Evolutionary conservation across 2,113 vertebrate genomes (phyloP).

Genomic region (Rhinopomastus cyanomelas): DNA sequence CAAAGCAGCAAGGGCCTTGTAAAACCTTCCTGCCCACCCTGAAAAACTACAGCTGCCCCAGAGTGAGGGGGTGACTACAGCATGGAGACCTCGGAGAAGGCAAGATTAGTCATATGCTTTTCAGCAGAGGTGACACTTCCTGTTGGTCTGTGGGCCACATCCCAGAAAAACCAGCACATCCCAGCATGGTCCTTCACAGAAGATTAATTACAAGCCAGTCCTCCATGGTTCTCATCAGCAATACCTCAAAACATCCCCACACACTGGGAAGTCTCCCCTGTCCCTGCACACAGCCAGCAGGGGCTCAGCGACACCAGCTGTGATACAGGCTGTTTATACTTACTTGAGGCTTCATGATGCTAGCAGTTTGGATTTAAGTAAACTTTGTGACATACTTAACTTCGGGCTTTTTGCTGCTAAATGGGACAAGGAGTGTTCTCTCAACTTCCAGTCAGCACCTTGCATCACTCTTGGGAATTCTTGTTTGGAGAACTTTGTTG

Average conservation of each 20-base stretch:
- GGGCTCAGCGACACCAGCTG: not conserved
- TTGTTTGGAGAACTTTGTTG: not conserved
- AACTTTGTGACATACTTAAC: slow-evolving; percentile 27
- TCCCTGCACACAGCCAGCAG: accelerated
- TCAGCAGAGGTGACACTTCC: not conserved
- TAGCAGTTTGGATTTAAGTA: not conserved
- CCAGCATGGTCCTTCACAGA: accelerated
- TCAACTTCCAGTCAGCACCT: not conserved
- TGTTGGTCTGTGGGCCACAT: not conserved
- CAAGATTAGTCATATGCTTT: not conserved
- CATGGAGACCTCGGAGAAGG: not conserved
- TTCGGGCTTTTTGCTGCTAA: not conserved
- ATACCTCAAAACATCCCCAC: not conserved
- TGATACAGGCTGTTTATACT: not conserved
- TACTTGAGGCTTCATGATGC: not conserved
- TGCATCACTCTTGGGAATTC: not conserved
- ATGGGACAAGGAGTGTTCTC: not conserved
- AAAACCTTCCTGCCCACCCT: not conserved
- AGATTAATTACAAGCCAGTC: not conserved
- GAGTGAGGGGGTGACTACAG: not conserved
- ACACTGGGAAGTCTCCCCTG: not conserved
- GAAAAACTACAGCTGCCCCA: not conserved
- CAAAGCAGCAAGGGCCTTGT: not conserved
- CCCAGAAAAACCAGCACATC: not conserved
- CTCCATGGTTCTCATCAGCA: not conserved